Evolutionary conservation across 2,888 invertebrate species (phyloP).

Genomic region (Selenia dentaria): DNA sequence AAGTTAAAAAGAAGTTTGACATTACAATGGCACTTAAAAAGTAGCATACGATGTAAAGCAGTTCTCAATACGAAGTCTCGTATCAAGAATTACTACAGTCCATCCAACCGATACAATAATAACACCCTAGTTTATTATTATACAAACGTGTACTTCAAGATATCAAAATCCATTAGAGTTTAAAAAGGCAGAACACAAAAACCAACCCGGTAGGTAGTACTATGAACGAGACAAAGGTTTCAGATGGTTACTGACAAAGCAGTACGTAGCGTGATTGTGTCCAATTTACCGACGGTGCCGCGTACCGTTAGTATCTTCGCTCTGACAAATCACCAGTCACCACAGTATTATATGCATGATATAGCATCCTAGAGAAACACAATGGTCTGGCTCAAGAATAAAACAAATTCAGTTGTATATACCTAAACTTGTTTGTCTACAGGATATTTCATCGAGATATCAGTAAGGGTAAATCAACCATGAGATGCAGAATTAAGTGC

Average conservation of each 20-base stretch:
- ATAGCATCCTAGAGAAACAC: slow-evolving; percentile 29
- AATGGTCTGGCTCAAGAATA: slow-evolving; percentile 9
- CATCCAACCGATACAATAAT: too few relatives aligned
- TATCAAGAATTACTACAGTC: too few relatives aligned
- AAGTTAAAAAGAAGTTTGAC: not conserved
- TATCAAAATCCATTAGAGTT: slow-evolving; percentile 18
- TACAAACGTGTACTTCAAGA: slow-evolving; percentile 4
- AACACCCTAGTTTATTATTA: too few relatives aligned
- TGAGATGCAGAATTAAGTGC: too few relatives aligned
- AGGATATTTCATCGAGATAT: too few relatives aligned
- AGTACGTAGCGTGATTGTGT: slow-evolving; percentile 73
- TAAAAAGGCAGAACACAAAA: slow-evolving; percentile 36
- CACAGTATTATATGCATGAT: slow-evolving; percentile 53
- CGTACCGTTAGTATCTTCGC: slow-evolving; percentile 68
- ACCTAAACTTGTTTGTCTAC: too few relatives aligned
- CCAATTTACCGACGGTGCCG: slow-evolving; percentile 70
- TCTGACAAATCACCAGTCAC: slow-evolving; percentile 67
- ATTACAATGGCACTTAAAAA: too few relatives aligned
- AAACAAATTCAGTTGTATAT: not conserved
- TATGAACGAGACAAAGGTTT: slow-evolving; percentile 56
- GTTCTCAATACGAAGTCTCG: too few relatives aligned
- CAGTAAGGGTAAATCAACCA: too few relatives aligned
- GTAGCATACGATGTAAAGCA: too few relatives aligned
- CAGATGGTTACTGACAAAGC: slow-evolving; percentile 53
- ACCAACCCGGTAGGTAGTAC: slow-evolving; percentile 40